Percentiles rank a stretch among this genome's conserved stretches.
Conservation (phyloP, 2,797 vertebrate genomes). For the Calcarius lapponicus region DNA sequence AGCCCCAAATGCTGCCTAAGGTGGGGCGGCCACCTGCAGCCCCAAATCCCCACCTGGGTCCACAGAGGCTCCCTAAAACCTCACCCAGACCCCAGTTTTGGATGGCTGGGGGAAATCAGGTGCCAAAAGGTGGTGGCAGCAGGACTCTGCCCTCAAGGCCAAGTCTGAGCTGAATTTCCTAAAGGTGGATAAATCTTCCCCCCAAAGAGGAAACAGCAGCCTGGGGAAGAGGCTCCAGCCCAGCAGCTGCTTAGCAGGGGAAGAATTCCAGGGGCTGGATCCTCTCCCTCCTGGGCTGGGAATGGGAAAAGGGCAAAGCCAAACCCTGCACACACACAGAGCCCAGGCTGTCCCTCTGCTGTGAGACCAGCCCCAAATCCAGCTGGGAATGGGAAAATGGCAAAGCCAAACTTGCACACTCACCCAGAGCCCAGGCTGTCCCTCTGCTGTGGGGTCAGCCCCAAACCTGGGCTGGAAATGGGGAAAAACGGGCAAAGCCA, state of each 20-base stretch:
- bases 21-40: no score
- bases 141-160: background rate
- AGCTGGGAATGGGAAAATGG: no score
- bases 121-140: background rate
- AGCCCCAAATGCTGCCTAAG: background rate
- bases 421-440: no score
- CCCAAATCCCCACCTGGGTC: accelerated
- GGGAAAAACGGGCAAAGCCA: no score
- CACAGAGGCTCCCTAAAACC: accelerated
- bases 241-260: background rate
- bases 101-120: background rate
- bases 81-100: accelerated
- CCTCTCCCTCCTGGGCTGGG: background rate
- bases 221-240: background rate
- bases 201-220: background rate
- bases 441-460: background rate
- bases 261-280: accelerated
- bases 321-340: no score
- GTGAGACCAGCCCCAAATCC: no score
- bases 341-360: background rate
- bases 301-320: background rate
- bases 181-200: background rate
- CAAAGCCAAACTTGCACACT: background rate
- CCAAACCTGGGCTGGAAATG: background rate
- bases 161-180: background rate